Base-by-base conservation (phyloP, 2,113 vertebrate species). In the Reinhardtius hippoglossoides region DNA sequence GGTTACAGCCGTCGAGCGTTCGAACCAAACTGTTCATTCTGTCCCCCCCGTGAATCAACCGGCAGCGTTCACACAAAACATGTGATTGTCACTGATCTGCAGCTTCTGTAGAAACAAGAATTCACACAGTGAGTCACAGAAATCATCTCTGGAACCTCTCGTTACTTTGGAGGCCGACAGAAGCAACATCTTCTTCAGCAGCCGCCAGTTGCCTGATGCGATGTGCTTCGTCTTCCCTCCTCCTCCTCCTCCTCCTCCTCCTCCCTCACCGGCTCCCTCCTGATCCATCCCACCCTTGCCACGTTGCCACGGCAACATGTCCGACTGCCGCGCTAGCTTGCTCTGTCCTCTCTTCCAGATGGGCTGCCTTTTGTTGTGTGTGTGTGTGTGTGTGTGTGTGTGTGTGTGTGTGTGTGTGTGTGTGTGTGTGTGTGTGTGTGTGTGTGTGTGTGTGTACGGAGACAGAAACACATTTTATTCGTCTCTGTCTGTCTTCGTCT, bases 291-390 rank as follows among this genome's bases (percentile, higher is more conserved):
- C 86, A 77, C 82, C 87, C 83, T 84, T 42, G 82, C 73, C 4
- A 14, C 40, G 91, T 92, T 92, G 78, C 91, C 86, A 83, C 31
- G 65, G 89, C 88, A 92, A 92, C 91, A 59, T 31, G 85, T 80
- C 14, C 48, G 80, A 27, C 85, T 83, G 84, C 87, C 81, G 62
- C 50, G 73, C 83, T 82, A 69, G 86, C 76, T 60, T 78, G 80
- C 85, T 84, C 84, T 77, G 84, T 74, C 76, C 91, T 90, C 83
- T 83, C 80, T 82, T 91, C 89, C 84, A 86, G 88, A 88, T 81
- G 89, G 85, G 87, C 76, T 88, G 48, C 61, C 78, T 80, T 89
- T 89, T 91, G 83, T 69, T 54, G 65, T 76, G 56, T 40, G 24
- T 63, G 57, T 64, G 54, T 76, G 76, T 26, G 66, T 10, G 71